phyloP scores from a whole-genome alignment of 1,140 invertebrate species.

The Hylyphantes graminicola region DNA sequence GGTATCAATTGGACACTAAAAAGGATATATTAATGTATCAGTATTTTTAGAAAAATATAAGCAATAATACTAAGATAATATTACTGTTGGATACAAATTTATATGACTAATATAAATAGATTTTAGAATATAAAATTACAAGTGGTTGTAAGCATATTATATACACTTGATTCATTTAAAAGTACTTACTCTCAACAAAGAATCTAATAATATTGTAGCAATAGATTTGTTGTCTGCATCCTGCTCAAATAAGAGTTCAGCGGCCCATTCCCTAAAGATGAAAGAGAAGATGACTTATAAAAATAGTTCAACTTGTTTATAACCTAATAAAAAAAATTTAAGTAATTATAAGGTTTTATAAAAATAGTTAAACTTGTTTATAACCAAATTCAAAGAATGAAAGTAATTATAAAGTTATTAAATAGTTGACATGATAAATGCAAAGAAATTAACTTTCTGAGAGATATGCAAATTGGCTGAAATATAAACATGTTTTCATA shows the following conservation, averaged over 20 bases:
- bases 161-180: background rate
- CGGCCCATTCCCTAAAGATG: constrained; percentile 78
- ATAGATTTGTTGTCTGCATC: constrained; percentile 86
- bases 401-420: too few relatives aligned
- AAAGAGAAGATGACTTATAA: background rate
- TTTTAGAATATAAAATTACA: too few relatives aligned
- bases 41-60: background rate
- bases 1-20: constrained; percentile 81
- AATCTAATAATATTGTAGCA: constrained; percentile 84
- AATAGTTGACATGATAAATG: too few relatives aligned
- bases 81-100: too few relatives aligned
- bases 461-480: too few relatives aligned
- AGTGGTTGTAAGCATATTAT: background rate
- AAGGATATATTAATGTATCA: constrained; percentile 53
- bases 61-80: too few relatives aligned
- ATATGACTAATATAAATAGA: too few relatives aligned
- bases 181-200: constrained; percentile 77
- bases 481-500: too few relatives aligned
- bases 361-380: constrained; percentile 5
- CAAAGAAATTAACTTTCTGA: too few relatives aligned
- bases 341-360: too few relatives aligned
- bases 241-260: constrained; percentile 85
- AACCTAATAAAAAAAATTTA: too few relatives aligned
- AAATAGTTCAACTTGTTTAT: background rate
- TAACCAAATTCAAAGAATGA: too few relatives aligned